Conservation (phyloP, 2,113 vertebrate genomes). For the Plecturocebus donacophilus region DNA sequence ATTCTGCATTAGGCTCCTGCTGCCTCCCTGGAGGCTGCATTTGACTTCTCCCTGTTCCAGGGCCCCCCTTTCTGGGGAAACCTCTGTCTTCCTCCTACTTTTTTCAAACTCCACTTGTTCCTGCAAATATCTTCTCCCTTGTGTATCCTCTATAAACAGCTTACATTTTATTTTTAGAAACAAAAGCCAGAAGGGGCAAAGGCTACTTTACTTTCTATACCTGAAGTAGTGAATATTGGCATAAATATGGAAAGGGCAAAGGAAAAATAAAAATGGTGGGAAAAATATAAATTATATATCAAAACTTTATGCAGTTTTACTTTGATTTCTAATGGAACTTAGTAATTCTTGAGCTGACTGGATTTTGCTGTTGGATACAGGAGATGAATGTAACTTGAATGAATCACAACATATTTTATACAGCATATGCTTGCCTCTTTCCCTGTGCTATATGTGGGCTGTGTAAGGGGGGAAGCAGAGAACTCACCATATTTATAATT, state of each 20-base stretch:
- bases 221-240: neutral
- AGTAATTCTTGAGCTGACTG: neutral
- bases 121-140: neutral
- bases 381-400: neutral
- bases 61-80: neutral
- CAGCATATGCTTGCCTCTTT: neutral
- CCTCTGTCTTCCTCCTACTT: neutral
- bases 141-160: neutral
- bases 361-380: neutral
- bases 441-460: neutral
- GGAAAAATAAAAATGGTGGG: neutral
- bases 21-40: neutral
- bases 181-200: neutral
- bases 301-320: neutral
- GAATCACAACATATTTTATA: neutral
- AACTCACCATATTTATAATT: neutral
- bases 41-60: neutral
- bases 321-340: neutral
- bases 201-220: neutral
- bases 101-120: neutral
- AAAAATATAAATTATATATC: neutral
- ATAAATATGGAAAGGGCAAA: neutral
- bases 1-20: neutral
- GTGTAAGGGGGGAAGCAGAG: neutral
- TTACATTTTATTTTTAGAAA: slow-evolving; percentile 40